These are phyloP conservation scores for Myopa testacea DNA, from an alignment of 2,888 invertebrate genomes.

Conservation along the genomic window DNA sequence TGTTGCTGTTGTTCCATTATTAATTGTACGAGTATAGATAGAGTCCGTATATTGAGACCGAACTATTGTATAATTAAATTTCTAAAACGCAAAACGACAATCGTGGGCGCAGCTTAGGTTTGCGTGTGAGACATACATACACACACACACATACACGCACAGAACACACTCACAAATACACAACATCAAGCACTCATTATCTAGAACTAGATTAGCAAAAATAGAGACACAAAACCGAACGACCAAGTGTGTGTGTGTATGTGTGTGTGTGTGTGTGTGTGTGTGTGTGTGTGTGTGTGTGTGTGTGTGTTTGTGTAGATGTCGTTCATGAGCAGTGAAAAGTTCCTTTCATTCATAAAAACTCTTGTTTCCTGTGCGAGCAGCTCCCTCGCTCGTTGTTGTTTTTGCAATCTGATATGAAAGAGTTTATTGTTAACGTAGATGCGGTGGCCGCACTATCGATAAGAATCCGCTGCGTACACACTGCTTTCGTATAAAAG, in stretches of 20 bases:
- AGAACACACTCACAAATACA: not conserved
- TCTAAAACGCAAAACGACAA: slow-evolving; percentile 31
- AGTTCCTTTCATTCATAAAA: slow-evolving; percentile 59
- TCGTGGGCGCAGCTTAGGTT: slow-evolving; percentile 30
- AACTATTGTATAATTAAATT: not conserved
- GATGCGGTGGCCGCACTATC: slow-evolving; percentile 52
- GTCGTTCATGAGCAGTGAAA: slow-evolving; percentile 15
- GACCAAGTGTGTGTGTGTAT: slow-evolving; percentile 14
- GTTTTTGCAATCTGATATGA: slow-evolving; percentile 30
- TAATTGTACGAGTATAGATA: too few species aligned
- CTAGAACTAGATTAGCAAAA: slow-evolving; percentile 26
- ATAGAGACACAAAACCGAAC: slow-evolving; percentile 26
- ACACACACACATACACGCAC: not conserved
- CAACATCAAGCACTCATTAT: not conserved
- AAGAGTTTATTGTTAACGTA: slow-evolving; percentile 49
- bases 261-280: too few species aligned
- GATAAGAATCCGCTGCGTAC: slow-evolving; percentile 4
- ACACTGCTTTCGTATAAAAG: not conserved
- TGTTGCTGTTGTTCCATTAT: too few species aligned
- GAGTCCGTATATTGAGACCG: too few species aligned
- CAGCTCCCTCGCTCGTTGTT: not conserved
- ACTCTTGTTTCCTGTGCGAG: slow-evolving; percentile 44
- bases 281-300: too few species aligned
- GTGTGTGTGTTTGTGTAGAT: too few species aligned
- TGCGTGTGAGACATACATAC: not conserved